These are phyloP conservation scores for Dryococelus australis DNA, from an alignment of 2,888 invertebrate genomes.

Conservation along the genomic window DNA sequence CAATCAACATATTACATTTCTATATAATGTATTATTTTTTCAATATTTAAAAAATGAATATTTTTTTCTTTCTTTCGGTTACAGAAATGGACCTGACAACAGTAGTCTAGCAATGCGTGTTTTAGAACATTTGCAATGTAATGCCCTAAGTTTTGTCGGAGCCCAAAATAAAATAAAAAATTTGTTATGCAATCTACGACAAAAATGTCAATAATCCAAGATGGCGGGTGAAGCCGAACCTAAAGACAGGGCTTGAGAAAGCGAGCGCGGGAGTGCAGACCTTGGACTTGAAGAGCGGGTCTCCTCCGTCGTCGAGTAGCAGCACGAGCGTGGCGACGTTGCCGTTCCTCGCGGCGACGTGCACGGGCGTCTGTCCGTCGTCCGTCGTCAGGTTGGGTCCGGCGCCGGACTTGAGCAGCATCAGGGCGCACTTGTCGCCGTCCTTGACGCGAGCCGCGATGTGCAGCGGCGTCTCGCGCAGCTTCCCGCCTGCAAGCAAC, in stretches of 20 bases:
- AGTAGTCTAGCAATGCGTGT: too few relatives aligned
- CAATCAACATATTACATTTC: too few relatives aligned
- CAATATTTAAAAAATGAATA: too few relatives aligned
- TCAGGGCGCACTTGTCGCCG: conserved; percentile 92
- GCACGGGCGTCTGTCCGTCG: conserved; percentile 96
- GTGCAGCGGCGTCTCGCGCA: conserved; percentile 94
- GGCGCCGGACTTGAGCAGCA: conserved; percentile 97
- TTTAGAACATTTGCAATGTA: too few relatives aligned
- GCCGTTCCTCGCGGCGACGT: conserved; percentile 93
- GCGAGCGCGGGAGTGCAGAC: conserved; percentile 59
- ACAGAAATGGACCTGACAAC: too few relatives aligned
- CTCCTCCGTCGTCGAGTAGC: conserved; percentile 92
- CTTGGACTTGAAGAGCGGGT: conserved; percentile 90
- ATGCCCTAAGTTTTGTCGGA: too few relatives aligned
- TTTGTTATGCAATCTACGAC: too few relatives aligned
- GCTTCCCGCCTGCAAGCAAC: conserved; percentile 73
- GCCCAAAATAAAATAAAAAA: too few relatives aligned
- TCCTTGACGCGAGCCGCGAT: conserved; percentile 95
- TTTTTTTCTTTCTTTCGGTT: too few relatives aligned
- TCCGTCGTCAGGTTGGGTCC: conserved; percentile 94
- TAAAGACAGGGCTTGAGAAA: background rate
- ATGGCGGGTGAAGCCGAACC: too few relatives aligned
- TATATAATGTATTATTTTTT: too few relatives aligned
- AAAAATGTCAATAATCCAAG: too few relatives aligned
- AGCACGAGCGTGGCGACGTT: conserved; percentile 86